Evolutionary conservation across 2,113 vertebrate species (phyloP), one percentile per base, ranked within the genome.

Genomic region (Phodopus roborovskii): DNA sequence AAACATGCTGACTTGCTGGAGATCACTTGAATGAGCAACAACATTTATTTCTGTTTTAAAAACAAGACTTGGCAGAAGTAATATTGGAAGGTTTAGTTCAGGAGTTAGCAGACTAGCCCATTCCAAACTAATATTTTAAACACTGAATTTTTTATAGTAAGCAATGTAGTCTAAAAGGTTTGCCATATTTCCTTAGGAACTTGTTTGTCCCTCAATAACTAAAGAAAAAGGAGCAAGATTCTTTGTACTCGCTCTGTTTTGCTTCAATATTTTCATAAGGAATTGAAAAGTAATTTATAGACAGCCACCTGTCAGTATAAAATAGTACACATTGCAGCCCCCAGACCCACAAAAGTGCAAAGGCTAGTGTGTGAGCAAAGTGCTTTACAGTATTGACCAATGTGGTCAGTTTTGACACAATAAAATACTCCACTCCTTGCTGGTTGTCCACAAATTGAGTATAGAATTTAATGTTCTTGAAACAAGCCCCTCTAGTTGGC

Each of bases 1-100:
- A 85, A 85, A 19, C 30, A 19, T 71, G 24, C 24, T 79, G 71
- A 92, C 48, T 50, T 56, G 53, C 58, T 78, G 39, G 33, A 90
- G 66, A 79, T 56, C 3, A 50, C 39, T 48, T 30, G 20, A 36
- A 85, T 4, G 28, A 48, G 17, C n/a, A 90, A 28, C 19, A 33
- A 79, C 78, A 30, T 68, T 81, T 78, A 58, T 36, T 92, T 86
- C 85, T 74, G n/a, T 83, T 79, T 92, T 79, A 85, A 90, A 73
- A 66, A 79, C 20, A 90, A 85, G 39, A 90, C 19, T 50, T 91
- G 15, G 11, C 53, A 96, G 68, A 83, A 91, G 33, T 33, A 74
- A 90, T 77, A 48, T 45, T 62, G 22, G 42, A 33, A 68, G 45
- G 36, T 81, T 92, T 71, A 45, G 82, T 53, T 83, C n/a, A 39